Percentiles rank a stretch among this genome's conserved stretches.
These are phyloP conservation scores for Haplotaxodon microlepis DNA, from an alignment of 2,113 vertebrate species.

Conservation along the genomic window DNA sequence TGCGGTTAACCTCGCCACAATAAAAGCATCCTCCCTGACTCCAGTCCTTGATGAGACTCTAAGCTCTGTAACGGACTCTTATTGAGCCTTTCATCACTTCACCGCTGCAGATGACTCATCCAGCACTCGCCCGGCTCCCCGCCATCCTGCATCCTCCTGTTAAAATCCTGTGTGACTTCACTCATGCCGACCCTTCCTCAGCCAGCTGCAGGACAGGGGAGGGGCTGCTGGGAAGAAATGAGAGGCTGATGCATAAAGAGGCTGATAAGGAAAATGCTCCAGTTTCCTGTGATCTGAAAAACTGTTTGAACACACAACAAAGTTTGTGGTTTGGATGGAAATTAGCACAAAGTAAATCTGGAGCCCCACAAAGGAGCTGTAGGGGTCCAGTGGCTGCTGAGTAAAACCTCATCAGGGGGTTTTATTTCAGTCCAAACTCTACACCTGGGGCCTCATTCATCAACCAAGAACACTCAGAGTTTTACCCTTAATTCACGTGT, in stretches of 20 bases:
- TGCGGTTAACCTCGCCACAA: constrained; percentile 17
- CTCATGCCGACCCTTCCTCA: neutral
- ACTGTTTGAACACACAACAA: neutral
- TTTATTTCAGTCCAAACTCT: neutral
- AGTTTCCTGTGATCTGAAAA: constrained; percentile 8
- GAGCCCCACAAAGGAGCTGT: neutral
- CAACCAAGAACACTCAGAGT: neutral
- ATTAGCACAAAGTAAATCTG: constrained; percentile 4
- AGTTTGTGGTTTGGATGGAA: constrained; percentile 6
- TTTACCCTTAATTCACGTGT: neutral
- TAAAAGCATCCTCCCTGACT: neutral
- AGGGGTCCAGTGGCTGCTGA: neutral
- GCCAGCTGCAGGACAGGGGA: neutral
- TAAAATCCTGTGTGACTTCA: neutral
- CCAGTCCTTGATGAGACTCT: neutral
- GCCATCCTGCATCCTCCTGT: neutral
- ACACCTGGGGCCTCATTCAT: neutral
- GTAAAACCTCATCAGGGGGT: neutral
- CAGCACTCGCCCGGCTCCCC: neutral
- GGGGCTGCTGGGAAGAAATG: neutral
- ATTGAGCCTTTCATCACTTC: constrained; percentile 5
- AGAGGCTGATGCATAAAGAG: neutral
- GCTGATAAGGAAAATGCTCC: neutral
- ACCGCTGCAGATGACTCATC: neutral
- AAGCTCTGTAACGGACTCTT: neutral